Evolutionary conservation across 2,113 vertebrate genomes (phyloP), one percentile per base, ranked within the genome.

Genomic region (Turnix velox): DNA sequence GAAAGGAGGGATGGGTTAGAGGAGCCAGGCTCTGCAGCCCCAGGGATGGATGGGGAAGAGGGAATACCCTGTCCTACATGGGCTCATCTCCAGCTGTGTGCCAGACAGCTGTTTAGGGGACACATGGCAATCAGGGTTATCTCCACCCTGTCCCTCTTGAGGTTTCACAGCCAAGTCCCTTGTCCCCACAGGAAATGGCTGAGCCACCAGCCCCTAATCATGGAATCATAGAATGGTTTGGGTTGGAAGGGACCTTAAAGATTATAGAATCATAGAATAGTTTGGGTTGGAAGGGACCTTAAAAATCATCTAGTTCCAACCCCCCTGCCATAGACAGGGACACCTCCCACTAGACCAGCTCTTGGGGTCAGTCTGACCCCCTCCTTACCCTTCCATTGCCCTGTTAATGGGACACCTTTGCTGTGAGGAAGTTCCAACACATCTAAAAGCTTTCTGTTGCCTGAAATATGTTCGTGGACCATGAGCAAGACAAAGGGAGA

Each of bases 311-410:
- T n/a, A n/a, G n/a, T n/a, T n/a, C n/a, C n/a, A n/a, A n/a, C n/a
- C n/a, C n/a, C n/a, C n/a, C n/a, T n/a, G n/a, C n/a, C n/a, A n/a
- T n/a, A n/a, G n/a, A n/a, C n/a, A n/a, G n/a, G n/a, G n/a, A n/a
- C n/a, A n/a, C n/a, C n/a, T n/a, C n/a, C n/a, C n/a, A n/a, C n/a
- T n/a, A n/a, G n/a, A n/a, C n/a, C n/a, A n/a, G 5, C 92, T 73
- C 43, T 55, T 16, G 69, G 74, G 23, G 91, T 87, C 91, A 85
- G 78, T 81, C 78, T 80, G 91, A 87, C 81, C 88, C 89, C 62
- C 39, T n/a, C 83, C 48, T 5, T 14, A 43, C 58, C 87, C 49
- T 68, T 87, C 68, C 10, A 14, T 40, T 84, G 25, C 77, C 11
- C 15, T 9, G 20, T 18, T 69, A 83, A 28, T 30, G 25, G 27